A percentile compares a stretch with the other conserved stretches of the same genome.
phyloP scores from a whole-genome alignment of 2,113 vertebrate species.

The Pelecanus crispus region DNA sequence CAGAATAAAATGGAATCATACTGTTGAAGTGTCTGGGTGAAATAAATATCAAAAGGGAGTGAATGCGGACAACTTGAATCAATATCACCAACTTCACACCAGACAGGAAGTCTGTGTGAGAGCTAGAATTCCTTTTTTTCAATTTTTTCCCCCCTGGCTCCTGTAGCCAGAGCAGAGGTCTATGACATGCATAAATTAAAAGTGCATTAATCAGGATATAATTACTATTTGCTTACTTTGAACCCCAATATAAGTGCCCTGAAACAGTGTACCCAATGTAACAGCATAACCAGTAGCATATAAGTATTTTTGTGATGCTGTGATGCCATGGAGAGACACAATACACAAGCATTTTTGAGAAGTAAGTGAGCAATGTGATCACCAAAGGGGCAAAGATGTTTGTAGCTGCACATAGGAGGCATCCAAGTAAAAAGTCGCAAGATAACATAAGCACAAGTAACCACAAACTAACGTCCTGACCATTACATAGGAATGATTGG shows the following conservation, averaged over 20 bases:
- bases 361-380: background rate
- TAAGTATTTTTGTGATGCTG: background rate
- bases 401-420: background rate
- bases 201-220: background rate
- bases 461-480: background rate
- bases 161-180: background rate
- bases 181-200: background rate
- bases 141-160: accelerated
- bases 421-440: background rate
- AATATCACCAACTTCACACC: background rate
- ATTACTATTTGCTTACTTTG: background rate
- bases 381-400: background rate
- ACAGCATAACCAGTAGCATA: background rate
- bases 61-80: background rate
- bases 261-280: background rate
- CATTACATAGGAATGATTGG: background rate
- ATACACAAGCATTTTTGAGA: background rate
- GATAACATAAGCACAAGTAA: background rate
- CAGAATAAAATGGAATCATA: background rate
- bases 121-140: background rate
- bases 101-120: background rate
- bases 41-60: background rate
- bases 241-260: background rate
- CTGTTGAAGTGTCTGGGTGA: background rate
- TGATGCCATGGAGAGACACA: background rate